Base-by-base conservation (phyloP, 2,113 vertebrate species). In the Dipodomys merriami region DNA sequence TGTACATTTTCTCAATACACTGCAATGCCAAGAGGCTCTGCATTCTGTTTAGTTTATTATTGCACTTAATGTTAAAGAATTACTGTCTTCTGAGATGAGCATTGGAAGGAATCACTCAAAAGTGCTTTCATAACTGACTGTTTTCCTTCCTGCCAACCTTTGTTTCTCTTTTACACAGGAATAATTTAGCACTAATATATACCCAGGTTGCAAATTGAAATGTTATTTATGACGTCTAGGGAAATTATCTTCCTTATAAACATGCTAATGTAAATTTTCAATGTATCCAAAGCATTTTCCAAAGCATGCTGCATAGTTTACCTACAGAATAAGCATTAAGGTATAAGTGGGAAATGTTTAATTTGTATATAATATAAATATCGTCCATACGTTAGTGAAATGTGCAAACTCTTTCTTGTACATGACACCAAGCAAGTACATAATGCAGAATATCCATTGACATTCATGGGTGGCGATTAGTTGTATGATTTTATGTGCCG, bases 391-490 rank as follows among this genome's bases (percentile, higher is more conserved):
- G 85, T 88, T 79, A 90, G 27, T 60, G 6, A 93, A 91, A 83
- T 78, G 69, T 60, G 18, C 27, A 91, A 49, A 78, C 39, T 65
- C 57, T 88, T 39, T 30, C 23, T 89, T 8, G 90, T 62, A 60
- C 3, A 5, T 88, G 79, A 79, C 18, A 23, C 53, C 80, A 93
- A 79, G 29, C 19, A 76, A 64, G 39, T 83, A 22, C 68, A 33
- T 91, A 33, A 83, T 69, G 94, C 44, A 69, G 33, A 46, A 80
- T 74, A 57, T 53, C 30, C 92, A 79, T 18, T 97, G 92, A 96
- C 91, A 94, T 96, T 96, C 88, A 92, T 89, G 92, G 91, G 23
- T 53, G 9, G 44, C 30, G 86, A 91, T 93, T 82, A 78, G 87
- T 93, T 62, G 25, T 49, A 57, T 15, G 79, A 76, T 76, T 94